Conservation (phyloP, 2,888 invertebrate genomes). For the Panzeria rudis region DNA sequence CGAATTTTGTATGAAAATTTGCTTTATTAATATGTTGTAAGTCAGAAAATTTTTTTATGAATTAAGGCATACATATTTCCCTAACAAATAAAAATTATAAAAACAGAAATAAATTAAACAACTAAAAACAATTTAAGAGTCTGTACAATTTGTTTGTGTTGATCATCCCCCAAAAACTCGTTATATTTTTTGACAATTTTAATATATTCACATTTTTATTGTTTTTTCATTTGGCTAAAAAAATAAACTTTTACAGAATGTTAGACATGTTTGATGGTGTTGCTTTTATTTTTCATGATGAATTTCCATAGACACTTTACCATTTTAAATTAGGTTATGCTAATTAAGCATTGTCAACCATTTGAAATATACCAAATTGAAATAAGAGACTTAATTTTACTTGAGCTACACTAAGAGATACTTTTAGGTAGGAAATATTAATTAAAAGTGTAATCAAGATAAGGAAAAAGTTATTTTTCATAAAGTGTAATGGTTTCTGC, state of each 20-base stretch:
- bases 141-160: conserved; percentile 1
- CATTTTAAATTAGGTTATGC: conserved; percentile 78
- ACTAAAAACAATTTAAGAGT: not conserved
- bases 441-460: no score
- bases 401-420: not conserved
- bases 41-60: no score
- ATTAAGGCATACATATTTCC: no score
- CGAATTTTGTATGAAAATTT: no score
- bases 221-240: conserved; percentile 74
- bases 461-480: no score
- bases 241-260: conserved; percentile 61
- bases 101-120: not conserved
- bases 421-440: not conserved
- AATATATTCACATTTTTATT: conserved; percentile 72
- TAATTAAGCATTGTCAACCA: conserved; percentile 74
- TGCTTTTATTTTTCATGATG: conserved; percentile 57
- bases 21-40: no score
- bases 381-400: not conserved
- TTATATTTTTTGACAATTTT: conserved; percentile 54
- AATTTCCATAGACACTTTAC: conserved; percentile 59
- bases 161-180: not conserved
- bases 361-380: not conserved
- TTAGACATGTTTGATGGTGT: conserved; percentile 42
- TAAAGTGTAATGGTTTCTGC: no score
- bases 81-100: no score